Conservation (phyloP, 1,140 invertebrate species). For the Pachypeltis micranthus region DNA sequence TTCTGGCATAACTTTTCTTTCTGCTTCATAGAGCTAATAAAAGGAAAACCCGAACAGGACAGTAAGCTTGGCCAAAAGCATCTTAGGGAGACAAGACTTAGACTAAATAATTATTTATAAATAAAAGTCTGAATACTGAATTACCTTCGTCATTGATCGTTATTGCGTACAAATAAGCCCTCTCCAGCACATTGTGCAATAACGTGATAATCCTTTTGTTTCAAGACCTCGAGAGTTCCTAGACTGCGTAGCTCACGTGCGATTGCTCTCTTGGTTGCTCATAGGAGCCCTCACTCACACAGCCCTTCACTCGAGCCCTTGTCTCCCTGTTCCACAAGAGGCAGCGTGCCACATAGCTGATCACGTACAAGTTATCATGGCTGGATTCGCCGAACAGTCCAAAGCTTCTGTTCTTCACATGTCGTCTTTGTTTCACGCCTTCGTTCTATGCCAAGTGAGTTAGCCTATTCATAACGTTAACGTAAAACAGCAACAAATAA, state of each 20-base stretch:
- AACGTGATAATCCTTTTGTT: conserved; percentile 22
- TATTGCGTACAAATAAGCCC: too few species aligned
- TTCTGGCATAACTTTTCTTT: too few species aligned
- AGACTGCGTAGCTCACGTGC: conserved; percentile 89
- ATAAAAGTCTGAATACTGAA: too few species aligned
- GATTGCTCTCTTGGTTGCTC: conserved; percentile 88
- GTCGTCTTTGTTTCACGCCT: conserved; percentile 75
- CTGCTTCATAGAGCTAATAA: too few species aligned
- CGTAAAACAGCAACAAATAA: too few species aligned
- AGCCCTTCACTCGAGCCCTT: conserved; percentile 44
- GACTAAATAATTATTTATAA: too few species aligned
- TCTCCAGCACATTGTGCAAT: too few species aligned
- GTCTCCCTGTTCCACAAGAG: conserved; percentile 88
- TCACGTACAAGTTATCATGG: conserved; percentile 88
- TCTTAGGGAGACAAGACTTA: too few species aligned
- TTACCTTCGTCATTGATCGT: too few species aligned
- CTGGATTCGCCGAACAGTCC: conserved; percentile 86
- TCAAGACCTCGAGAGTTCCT: conserved; percentile 80
- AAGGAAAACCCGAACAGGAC: too few species aligned
- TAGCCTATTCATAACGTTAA: too few species aligned
- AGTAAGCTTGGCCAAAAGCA: too few species aligned
- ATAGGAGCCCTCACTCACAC: conserved; percentile 85
- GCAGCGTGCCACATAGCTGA: conserved; percentile 92
- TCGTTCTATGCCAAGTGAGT: conserved; percentile 61
- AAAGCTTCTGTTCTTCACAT: conserved; percentile 72